Conservation (phyloP, 2,797 vertebrate genomes). For the Siniperca obscura region DNA sequence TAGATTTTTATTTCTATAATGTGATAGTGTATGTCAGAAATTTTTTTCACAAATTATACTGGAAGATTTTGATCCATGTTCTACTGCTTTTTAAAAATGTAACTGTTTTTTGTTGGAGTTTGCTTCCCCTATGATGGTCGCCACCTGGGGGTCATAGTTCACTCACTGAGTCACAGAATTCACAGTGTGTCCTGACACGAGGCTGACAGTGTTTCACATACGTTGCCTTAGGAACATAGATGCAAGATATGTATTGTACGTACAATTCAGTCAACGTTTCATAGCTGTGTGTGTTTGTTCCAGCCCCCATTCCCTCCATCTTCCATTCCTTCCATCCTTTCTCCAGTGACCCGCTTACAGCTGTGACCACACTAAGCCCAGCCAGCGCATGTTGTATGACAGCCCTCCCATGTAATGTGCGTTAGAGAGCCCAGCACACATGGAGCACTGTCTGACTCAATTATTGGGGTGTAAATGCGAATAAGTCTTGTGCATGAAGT, state of each 20-base stretch:
- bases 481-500: conserved; percentile 22
- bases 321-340: background rate
- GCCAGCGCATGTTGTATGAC: conserved; percentile 31
- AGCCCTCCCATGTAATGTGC: conserved; percentile 26
- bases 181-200: background rate
- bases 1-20: background rate
- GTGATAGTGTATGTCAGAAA: background rate
- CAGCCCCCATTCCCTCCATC: conserved; percentile 9
- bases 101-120: background rate
- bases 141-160: background rate
- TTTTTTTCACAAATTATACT: background rate
- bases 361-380: conserved; percentile 2
- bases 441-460: conserved; percentile 56
- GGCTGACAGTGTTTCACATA: background rate
- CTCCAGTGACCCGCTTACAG: conserved; percentile 38
- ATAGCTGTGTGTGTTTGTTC: background rate
- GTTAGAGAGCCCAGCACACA: conserved; percentile 26
- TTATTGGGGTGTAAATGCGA: conserved; percentile 56
- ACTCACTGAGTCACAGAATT: background rate
- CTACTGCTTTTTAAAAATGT: background rate
- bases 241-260: background rate
- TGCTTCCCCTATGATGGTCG: background rate
- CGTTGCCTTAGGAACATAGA: background rate
- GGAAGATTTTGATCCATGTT: background rate
- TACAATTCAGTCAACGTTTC: background rate